Evolutionary conservation across 2,113 vertebrate species (phyloP).

Genomic region (Rynchops niger): DNA sequence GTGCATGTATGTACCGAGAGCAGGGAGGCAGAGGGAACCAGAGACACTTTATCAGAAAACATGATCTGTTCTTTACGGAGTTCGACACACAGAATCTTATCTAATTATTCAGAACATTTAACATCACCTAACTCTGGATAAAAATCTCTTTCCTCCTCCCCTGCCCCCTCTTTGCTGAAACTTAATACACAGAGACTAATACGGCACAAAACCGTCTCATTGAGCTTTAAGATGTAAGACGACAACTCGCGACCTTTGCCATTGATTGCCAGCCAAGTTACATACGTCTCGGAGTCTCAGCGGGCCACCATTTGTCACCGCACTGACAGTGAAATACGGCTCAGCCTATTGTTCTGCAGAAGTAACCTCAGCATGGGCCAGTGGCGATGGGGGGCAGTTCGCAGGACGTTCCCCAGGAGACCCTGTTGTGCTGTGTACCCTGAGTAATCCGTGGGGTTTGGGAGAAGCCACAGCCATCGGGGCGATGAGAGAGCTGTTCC

Average conservation of each 20-base stretch:
- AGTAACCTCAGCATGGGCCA: background rate
- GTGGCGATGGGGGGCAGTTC: background rate
- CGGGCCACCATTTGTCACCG: slow-evolving; percentile 48
- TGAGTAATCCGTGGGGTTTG: background rate
- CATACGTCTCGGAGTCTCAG: slow-evolving; percentile 8
- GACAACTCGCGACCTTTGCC: slow-evolving; percentile 45
- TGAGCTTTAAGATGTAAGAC: slow-evolving; percentile 36
- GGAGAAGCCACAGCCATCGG: background rate
- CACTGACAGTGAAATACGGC: slow-evolving; percentile 6
- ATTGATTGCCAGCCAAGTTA: slow-evolving; percentile 53
- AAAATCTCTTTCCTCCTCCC: slow-evolving; percentile 12
- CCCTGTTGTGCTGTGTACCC: background rate
- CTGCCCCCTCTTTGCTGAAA: slow-evolving; percentile 35
- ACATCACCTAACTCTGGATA: slow-evolving; percentile 39
- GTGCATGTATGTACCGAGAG: background rate
- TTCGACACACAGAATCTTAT: slow-evolving; percentile 10
- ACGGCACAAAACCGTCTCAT: background rate
- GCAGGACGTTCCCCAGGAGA: background rate
- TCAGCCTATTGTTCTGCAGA: slow-evolving; percentile 34
- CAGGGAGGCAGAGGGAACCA: background rate
- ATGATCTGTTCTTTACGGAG: background rate
- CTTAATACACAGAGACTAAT: slow-evolving; percentile 42
- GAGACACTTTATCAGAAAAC: background rate
- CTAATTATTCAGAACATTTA: slow-evolving; percentile 36
- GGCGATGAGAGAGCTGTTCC: background rate